phyloP scores from a whole-genome alignment of 1,140 invertebrate genomes.

The Hyposmocoma kahamanoa region DNA sequence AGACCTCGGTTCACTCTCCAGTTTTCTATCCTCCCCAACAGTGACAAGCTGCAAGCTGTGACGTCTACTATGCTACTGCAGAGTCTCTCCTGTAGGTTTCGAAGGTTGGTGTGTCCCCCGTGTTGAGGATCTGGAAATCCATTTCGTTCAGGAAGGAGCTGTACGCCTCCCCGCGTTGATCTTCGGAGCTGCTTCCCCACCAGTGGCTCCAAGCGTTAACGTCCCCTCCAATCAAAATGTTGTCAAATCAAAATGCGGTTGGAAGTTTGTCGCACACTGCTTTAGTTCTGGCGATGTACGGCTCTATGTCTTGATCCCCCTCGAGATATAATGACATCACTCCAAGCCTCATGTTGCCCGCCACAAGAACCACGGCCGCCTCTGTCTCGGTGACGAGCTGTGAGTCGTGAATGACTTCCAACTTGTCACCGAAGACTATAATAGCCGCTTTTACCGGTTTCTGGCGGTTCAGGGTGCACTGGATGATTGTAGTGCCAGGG shows the following conservation, averaged over 20 bases:
- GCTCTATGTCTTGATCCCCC: slow-evolving; percentile 17
- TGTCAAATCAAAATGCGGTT: too few relatives aligned
- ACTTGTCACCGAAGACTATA: slow-evolving; percentile 13
- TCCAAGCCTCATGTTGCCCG: slow-evolving; percentile 9
- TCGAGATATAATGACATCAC: slow-evolving; percentile 28
- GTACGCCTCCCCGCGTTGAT: slow-evolving; percentile 17
- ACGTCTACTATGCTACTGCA: slow-evolving; percentile 26
- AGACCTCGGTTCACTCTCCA: slow-evolving; percentile 12
- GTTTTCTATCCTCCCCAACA: slow-evolving; percentile 7
- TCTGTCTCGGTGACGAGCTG: slow-evolving; percentile 25
- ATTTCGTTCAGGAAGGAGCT: slow-evolving; percentile 16
- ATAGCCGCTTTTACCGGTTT: slow-evolving; percentile 24
- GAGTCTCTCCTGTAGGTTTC: too few relatives aligned
- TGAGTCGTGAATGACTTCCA: slow-evolving; percentile 25
- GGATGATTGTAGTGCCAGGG: slow-evolving; percentile 21
- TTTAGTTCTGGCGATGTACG: slow-evolving; percentile 3
- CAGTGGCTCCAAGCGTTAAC: slow-evolving; percentile 34
- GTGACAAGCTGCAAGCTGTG: slow-evolving; percentile 15
- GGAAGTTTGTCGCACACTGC: slow-evolving; percentile 2
- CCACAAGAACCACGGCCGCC: slow-evolving; percentile 12
- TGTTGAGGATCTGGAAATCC: slow-evolving; percentile 22
- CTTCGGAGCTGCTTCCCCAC: slow-evolving; percentile 29
- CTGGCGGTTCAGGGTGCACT: slow-evolving; percentile 17
- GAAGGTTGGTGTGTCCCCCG: slow-evolving; percentile 9
- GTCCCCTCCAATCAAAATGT: slow-evolving; percentile 26